Percentiles rank a stretch among this genome's conserved stretches.
Evolutionary conservation across 2,888 invertebrate species (phyloP).

Genomic region (Thereva nobilitata): DNA sequence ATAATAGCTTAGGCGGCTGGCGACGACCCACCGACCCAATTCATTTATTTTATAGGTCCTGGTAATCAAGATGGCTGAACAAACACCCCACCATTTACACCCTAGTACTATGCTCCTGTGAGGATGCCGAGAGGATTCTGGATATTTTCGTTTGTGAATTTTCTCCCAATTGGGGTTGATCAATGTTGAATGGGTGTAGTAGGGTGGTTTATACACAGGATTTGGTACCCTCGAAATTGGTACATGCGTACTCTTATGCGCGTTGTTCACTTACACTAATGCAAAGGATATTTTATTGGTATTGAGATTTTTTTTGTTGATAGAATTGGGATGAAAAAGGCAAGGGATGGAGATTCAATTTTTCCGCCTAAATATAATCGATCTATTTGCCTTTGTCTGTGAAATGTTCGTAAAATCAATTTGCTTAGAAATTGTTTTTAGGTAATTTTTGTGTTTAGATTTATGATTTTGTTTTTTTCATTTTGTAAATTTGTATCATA

Average conservation of each 20-base stretch:
- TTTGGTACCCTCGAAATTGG: background rate
- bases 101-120: conserved; percentile 12
- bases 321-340: background rate
- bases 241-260: conserved; percentile 21
- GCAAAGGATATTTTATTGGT: background rate
- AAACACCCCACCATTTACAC: conserved; percentile 38
- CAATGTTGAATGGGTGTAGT: conserved; percentile 9
- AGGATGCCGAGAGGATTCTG: conserved; percentile 16
- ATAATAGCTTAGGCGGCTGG: conserved; percentile 15
- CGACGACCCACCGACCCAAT: conserved; percentile 37
- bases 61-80: conserved; percentile 44
- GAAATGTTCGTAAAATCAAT: background rate
- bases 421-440: too few species aligned
- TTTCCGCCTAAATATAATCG: conserved; percentile 23
- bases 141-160: conserved; percentile 34
- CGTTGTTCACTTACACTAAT: background rate
- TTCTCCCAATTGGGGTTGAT: conserved; percentile 28
- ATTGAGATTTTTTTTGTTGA: background rate
- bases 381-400: conserved; percentile 20
- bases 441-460: too few species aligned
- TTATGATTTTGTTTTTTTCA: too few species aligned
- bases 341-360: conserved; percentile 7
- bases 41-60: conserved; percentile 43
- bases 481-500: too few species aligned
- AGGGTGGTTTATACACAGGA: background rate